phyloP scores from a whole-genome alignment of 2,113 vertebrate genomes.

The Mirounga angustirostris region DNA sequence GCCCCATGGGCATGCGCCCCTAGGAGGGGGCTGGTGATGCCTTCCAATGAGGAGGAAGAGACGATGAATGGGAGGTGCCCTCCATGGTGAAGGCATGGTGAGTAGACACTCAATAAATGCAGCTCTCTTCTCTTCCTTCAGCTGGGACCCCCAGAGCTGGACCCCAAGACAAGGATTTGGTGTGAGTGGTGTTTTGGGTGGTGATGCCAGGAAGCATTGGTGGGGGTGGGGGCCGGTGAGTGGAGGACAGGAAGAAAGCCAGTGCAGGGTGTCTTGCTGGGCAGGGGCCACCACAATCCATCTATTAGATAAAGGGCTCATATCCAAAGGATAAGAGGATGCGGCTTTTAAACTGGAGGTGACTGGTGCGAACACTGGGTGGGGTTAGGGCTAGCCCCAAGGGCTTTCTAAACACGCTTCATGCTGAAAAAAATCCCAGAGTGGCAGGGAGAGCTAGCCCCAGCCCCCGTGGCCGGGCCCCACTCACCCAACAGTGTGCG shows the following conservation, averaged over 20 bases:
- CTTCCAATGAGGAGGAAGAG: too few relatives aligned
- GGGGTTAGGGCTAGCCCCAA: neutral
- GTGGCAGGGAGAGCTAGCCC: neutral
- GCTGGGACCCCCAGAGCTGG: neutral
- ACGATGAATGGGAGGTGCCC: accelerated
- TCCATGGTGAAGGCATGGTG: accelerated
- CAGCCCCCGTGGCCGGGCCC: accelerated
- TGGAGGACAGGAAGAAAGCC: neutral
- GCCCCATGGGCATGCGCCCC: too few relatives aligned
- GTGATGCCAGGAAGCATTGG: neutral
- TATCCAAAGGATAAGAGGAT: neutral
- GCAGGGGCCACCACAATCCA: too few relatives aligned
- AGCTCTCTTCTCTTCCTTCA: neutral
- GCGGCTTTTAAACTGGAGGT: neutral
- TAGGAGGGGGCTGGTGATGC: neutral
- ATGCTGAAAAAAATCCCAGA: accelerated
- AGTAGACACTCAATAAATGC: neutral
- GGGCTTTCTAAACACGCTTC: too few relatives aligned
- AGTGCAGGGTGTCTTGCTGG: accelerated
- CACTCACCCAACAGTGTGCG: neutral
- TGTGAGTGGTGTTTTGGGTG: neutral
- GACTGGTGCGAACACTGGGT: accelerated
- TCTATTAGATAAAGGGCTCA: neutral
- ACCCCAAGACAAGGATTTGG: too few relatives aligned
- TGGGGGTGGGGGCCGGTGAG: neutral